A percentile compares a stretch with the other conserved stretches of the same genome.
These are phyloP conservation scores for Cephus cinctus DNA, from an alignment of 1,140 invertebrate genomes.

Conservation along the genomic window DNA sequence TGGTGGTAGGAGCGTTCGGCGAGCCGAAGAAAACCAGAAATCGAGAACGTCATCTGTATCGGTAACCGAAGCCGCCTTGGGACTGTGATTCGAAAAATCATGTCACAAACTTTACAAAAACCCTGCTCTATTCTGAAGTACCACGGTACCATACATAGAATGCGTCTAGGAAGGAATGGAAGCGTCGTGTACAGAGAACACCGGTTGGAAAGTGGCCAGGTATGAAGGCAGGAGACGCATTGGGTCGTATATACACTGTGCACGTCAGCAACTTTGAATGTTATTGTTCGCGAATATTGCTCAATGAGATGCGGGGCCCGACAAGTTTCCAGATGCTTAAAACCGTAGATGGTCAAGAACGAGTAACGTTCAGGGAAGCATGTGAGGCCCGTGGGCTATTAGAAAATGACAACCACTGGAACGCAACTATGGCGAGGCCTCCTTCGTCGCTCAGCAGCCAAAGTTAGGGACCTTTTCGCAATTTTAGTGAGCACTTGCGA, in stretches of 20 bases:
- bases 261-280: constrained; percentile 50
- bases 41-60: constrained; percentile 50
- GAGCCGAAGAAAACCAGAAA: constrained; percentile 29
- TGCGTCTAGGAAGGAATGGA: constrained; percentile 37
- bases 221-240: constrained; percentile 36
- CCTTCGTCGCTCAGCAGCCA: no score
- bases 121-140: constrained; percentile 49
- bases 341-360: constrained; percentile 47
- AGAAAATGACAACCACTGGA: no score
- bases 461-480: no score
- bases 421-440: no score
- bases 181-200: constrained; percentile 40
- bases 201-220: constrained; percentile 32
- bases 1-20: constrained; percentile 37
- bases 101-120: constrained; percentile 50
- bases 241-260: constrained; percentile 48
- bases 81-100: constrained; percentile 52
- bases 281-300: constrained; percentile 51
- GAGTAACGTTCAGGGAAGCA: no score
- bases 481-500: no score
- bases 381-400: no score
- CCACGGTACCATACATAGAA: constrained; percentile 50
- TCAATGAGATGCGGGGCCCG: constrained; percentile 51
- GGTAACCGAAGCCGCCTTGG: constrained; percentile 59
- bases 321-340: constrained; percentile 49